Base-by-base conservation (phyloP, 1,140 invertebrate species). In the Vanessa tameamea region DNA sequence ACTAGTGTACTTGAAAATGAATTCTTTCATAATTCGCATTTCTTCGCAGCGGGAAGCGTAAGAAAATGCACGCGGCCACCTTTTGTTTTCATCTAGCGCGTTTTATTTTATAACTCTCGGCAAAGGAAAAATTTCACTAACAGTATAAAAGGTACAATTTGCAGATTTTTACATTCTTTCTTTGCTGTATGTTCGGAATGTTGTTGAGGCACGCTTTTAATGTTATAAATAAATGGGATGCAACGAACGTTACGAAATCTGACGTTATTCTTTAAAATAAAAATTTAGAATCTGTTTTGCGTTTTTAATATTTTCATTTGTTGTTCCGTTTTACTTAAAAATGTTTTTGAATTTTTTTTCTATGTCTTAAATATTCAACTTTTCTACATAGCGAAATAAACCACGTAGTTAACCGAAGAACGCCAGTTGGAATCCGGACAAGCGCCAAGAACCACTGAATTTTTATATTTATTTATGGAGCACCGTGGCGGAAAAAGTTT, bases 81-180 rank as follows among this genome's bases (percentile, higher is more conserved):
- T 73, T 78, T 76, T 73, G 70, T 70, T 76, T 76, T 76, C 73
- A 78, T 76, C 61, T 64, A 55, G 16, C 59, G 64, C 15, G 37
- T 74, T 77, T 73, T 77, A 74, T 74, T 75, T 76, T 75, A 75
- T 64, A 75, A 70, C 63, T 78, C 63, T 66, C 66, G 13, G 64
- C 66, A 75, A 75, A 78, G 61, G 47, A 75, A 69, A 72, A 73
- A 76, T 76, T 78, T 69, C 61, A 12, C 50, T 31, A 57, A 68
- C 67, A 71, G 59, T 74, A 71, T 77, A 70, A 68, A 71, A 53
- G 55, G 15, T 73, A 67, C 64, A 72, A 64, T 64, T 71, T 65
- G 59, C 59, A 70, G 67, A 64, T 66, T 73, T 72, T 77, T 14
- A 63, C 61, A 73, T 77, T 73, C 71, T 69, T 73, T 77, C 59